Conservation (phyloP, 2,797 vertebrate genomes). For the Sphenopsis melanotis region DNA sequence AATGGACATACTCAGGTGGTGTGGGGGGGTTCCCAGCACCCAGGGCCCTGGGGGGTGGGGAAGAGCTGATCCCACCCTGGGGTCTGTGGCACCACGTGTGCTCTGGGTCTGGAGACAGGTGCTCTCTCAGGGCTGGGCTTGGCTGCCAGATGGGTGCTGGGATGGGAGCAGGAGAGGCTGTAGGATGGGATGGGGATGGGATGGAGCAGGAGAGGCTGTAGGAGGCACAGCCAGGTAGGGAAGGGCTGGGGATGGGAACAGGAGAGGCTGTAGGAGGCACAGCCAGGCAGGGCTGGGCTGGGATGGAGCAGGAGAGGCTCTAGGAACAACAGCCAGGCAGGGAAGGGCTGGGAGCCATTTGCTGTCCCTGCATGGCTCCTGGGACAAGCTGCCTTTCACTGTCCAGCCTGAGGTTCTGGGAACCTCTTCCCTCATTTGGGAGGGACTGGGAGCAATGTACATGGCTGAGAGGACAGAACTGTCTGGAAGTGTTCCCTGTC, state of each 20-base stretch:
- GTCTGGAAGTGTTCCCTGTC: not conserved
- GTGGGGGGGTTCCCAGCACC: not conserved
- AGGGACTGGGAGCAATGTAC: not conserved
- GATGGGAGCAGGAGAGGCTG: rapidly evolving
- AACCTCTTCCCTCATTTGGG: not conserved
- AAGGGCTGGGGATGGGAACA: not conserved
- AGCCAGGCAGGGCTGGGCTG: too few species aligned
- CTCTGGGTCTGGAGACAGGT: not conserved
- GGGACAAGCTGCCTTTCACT: not conserved
- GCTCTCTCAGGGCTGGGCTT: not conserved
- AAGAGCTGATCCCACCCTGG: not conserved
- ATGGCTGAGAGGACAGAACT: not conserved
- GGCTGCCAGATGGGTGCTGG: not conserved
- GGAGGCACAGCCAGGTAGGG: too few species aligned
- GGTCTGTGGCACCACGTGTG: rapidly evolving
- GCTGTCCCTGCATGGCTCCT: rapidly evolving
- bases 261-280: too few species aligned
- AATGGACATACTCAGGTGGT: not conserved
- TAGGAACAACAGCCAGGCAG: not conserved
- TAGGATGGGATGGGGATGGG: rapidly evolving
- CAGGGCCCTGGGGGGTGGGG: not conserved
- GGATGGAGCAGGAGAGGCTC: too few species aligned
- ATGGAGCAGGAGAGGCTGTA: not conserved
- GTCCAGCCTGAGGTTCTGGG: not conserved
- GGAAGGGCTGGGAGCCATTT: not conserved